Conservation (phyloP, 1,140 invertebrate species). For the Metopolophium dirhodum region DNA sequence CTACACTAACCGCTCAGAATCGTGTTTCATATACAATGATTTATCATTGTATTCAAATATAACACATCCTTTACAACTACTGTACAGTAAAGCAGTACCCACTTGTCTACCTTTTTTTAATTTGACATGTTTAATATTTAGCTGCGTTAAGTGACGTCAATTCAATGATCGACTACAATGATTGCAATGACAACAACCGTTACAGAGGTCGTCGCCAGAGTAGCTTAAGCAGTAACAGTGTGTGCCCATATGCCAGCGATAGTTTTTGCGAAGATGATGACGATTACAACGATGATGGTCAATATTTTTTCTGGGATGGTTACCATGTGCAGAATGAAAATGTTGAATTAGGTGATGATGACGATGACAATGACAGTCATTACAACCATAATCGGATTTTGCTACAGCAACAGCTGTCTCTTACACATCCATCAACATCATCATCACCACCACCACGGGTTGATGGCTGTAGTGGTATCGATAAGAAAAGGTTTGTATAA, state of each 20-base stretch:
- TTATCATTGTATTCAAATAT: too few species aligned
- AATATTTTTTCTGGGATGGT: neutral
- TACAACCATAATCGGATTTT: neutral
- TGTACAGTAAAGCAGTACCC: too few species aligned
- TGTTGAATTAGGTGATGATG: neutral
- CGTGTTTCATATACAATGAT: too few species aligned
- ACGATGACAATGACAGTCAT: neutral
- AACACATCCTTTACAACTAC: too few species aligned
- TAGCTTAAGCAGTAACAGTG: neutral
- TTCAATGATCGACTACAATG: conserved; percentile 70
- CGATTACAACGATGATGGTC: conserved; percentile 64
- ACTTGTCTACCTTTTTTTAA: neutral
- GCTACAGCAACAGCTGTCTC: neutral
- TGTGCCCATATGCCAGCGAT: conserved; percentile 27
- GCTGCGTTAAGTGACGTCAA: conserved; percentile 83
- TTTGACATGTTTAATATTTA: conserved; percentile 58
- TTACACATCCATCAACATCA: neutral
- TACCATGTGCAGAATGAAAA: neutral
- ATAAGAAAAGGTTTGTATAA: neutral
- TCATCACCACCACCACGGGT: too few species aligned
- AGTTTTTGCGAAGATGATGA: conserved; percentile 62
- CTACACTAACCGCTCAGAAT: too few species aligned
- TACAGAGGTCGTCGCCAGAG: conserved; percentile 40
- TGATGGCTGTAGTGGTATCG: neutral
- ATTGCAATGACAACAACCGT: conserved; percentile 4